Evolutionary conservation across 2,797 vertebrate species (phyloP).

Genomic region (Acomys russatus): DNA sequence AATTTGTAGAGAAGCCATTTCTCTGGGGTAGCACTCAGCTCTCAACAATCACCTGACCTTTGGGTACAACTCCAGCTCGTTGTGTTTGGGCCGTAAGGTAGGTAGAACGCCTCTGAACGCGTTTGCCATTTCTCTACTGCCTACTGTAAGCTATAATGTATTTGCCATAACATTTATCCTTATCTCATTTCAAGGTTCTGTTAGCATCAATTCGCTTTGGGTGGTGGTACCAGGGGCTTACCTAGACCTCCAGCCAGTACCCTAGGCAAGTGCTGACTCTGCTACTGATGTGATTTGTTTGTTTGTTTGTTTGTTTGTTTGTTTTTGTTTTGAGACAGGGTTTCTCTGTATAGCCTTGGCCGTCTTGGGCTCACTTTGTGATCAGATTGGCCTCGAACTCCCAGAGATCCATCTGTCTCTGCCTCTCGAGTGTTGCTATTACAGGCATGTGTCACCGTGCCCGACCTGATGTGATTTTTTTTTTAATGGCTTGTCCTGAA

Average conservation of each 20-base stretch:
- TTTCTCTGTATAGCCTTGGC: too few species aligned
- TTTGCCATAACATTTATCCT: not conserved
- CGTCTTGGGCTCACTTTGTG: too few species aligned
- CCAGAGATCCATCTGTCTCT: too few species aligned
- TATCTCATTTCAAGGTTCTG: conserved; percentile 32
- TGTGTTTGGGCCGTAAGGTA: not conserved
- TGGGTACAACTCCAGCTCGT: not conserved
- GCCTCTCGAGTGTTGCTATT: too few species aligned
- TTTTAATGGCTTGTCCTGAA: conserved; percentile 26
- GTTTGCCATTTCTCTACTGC: not conserved
- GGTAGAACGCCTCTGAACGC: not conserved
- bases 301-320: not conserved
- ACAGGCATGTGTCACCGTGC: too few species aligned
- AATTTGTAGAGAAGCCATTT: not conserved
- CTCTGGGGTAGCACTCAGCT: not conserved
- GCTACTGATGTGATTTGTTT: not conserved
- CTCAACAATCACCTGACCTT: not conserved
- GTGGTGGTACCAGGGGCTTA: not conserved
- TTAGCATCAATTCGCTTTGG: not conserved
- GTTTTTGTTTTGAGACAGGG: too few species aligned
- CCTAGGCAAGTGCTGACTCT: not conserved
- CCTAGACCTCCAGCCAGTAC: not conserved
- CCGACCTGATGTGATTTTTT: not conserved
- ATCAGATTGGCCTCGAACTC: too few species aligned
- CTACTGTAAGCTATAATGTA: not conserved